Conservation (phyloP, 2,113 vertebrate species). For the Pygathrix nemaeus region DNA sequence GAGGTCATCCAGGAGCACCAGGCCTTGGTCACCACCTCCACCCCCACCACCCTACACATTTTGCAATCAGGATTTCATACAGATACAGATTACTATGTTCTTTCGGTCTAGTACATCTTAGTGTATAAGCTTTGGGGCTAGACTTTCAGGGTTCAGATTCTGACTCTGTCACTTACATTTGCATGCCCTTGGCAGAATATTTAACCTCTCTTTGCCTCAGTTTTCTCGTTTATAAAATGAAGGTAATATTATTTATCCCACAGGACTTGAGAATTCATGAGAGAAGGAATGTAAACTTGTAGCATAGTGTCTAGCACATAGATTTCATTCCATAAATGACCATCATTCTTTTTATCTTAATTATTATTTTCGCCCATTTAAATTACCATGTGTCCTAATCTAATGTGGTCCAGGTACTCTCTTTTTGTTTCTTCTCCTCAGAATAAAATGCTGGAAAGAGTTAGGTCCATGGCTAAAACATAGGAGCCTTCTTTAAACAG, state of each 20-base stretch:
- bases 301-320: neutral
- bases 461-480: neutral
- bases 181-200: neutral
- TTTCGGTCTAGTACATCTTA: neutral
- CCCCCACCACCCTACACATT: accelerated
- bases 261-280: neutral
- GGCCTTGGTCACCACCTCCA: neutral
- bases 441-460: neutral
- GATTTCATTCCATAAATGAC: neutral
- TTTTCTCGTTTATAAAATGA: neutral
- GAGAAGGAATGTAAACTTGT: neutral
- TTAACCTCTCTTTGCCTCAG: neutral
- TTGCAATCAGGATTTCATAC: neutral
- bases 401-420: neutral
- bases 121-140: neutral
- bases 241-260: neutral
- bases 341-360: neutral
- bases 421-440: neutral
- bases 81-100: neutral
- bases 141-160: neutral
- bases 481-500: neutral
- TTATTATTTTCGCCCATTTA: neutral
- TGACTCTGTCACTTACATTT: neutral
- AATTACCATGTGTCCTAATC: neutral
- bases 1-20: neutral